Conservation (phyloP, 2,797 vertebrate genomes). For the Poecilia velifera region DNA sequence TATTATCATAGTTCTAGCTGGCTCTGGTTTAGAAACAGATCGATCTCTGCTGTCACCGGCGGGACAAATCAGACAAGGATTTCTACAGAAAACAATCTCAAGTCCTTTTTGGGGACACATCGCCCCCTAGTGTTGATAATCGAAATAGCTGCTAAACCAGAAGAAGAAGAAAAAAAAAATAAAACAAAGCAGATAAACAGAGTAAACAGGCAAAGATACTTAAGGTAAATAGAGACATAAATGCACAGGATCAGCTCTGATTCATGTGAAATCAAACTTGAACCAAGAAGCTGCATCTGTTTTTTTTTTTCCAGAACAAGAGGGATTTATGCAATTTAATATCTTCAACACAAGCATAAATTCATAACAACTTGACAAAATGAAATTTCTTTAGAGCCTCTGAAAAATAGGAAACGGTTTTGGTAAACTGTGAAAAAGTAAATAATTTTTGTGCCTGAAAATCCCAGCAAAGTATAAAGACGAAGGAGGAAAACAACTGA, state of each 20-base stretch:
- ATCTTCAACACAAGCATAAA: not conserved
- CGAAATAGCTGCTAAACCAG: not conserved
- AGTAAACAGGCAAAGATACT: not conserved
- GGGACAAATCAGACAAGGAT: not conserved
- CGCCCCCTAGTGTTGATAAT: not conserved
- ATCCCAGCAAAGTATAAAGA: not conserved
- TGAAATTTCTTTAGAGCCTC: not conserved
- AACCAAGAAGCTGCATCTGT: not conserved
- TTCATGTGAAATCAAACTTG: not conserved
- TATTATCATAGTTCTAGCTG: not conserved
- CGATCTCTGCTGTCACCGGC: not conserved
- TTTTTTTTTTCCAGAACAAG: not conserved
- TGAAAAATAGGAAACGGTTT: not conserved
- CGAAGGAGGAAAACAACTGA: not conserved
- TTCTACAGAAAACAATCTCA: not conserved
- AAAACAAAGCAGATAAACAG: not conserved
- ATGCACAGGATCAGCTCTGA: not conserved
- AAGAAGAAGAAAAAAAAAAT: not conserved
- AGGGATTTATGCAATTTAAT: not conserved
- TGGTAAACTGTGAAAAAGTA: not conserved
- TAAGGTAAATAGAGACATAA: not conserved
- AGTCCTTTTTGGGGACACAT: conserved; percentile 4
- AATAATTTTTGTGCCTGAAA: not conserved
- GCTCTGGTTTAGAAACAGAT: not conserved
- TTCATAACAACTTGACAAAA: not conserved